phyloP scores from a whole-genome alignment of 30 jellyfish, hydroid and myxozoan species.

The Cassiopea xamachana region DNA sequence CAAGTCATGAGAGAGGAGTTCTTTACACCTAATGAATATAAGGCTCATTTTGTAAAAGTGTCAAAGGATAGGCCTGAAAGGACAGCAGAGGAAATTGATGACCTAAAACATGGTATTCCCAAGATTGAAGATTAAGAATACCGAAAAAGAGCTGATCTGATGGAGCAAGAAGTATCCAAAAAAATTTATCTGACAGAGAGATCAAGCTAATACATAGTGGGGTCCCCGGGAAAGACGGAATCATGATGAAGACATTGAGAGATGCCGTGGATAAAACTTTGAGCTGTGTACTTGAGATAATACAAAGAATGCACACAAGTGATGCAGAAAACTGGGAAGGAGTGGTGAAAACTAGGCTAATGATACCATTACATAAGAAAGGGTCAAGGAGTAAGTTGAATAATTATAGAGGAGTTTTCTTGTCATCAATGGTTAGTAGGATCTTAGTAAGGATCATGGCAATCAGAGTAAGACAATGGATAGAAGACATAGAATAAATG shows the following conservation, averaged over 20 bases:
- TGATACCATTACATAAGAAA: neutral
- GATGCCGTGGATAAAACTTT: neutral
- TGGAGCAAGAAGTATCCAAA: slow-evolving; percentile 3
- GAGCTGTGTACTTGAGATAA: slow-evolving; percentile 5
- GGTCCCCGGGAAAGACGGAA: neutral
- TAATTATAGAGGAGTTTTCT: neutral
- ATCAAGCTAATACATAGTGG: neutral
- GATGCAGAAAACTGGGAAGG: neutral
- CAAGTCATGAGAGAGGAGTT: neutral
- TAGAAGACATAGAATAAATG: neutral
- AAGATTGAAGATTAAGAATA: neutral
- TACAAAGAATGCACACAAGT: neutral
- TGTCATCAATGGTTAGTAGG: neutral
- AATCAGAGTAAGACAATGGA: neutral
- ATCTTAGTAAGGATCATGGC: neutral
- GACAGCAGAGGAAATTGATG: slow-evolving; percentile 1
- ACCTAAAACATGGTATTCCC: neutral
- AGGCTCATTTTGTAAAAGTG: neutral
- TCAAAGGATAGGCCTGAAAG: neutral
- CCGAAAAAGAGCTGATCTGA: neutral
- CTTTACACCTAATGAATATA: slow-evolving; percentile 4
- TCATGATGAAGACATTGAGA: neutral
- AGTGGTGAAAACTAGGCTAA: slow-evolving; percentile 1
- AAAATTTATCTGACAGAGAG: neutral
- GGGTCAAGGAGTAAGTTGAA: neutral